Percentiles rank a stretch among this genome's conserved stretches.
phyloP scores from a whole-genome alignment of 2,113 vertebrate species.

The Agapornis roseicollis region DNA sequence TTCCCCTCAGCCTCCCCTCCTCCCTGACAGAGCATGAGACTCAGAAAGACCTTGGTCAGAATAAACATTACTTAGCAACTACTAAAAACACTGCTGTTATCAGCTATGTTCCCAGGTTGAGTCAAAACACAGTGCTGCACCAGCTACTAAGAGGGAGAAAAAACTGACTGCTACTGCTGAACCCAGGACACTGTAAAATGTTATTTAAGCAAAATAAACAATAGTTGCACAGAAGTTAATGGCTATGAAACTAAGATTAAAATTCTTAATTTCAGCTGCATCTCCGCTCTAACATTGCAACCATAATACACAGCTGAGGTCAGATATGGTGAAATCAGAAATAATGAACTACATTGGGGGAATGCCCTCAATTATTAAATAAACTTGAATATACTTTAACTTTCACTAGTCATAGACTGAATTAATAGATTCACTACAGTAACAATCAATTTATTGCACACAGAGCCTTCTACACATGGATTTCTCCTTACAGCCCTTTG shows the following conservation, averaged over 20 bases:
- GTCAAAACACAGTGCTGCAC: no score
- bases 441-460: not conserved
- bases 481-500: not conserved
- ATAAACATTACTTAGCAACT: no score
- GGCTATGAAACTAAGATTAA: not conserved
- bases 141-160: no score
- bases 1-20: no score
- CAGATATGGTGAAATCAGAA: not conserved
- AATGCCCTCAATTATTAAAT: not conserved
- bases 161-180: no score
- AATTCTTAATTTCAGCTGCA: not conserved
- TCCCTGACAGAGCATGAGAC: no score
- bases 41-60: no score
- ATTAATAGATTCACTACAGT: not conserved
- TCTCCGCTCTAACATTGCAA: not conserved
- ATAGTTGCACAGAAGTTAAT: not conserved
- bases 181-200: not conserved
- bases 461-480: not conserved
- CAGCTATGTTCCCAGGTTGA: no score
- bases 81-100: no score
- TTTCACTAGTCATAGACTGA: not conserved
- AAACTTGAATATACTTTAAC: not conserved
- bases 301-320: not conserved
- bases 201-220: not conserved
- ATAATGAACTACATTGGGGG: not conserved